Conservation (phyloP, 2,113 vertebrate genomes). For the Cephalopholis sonnerati region DNA sequence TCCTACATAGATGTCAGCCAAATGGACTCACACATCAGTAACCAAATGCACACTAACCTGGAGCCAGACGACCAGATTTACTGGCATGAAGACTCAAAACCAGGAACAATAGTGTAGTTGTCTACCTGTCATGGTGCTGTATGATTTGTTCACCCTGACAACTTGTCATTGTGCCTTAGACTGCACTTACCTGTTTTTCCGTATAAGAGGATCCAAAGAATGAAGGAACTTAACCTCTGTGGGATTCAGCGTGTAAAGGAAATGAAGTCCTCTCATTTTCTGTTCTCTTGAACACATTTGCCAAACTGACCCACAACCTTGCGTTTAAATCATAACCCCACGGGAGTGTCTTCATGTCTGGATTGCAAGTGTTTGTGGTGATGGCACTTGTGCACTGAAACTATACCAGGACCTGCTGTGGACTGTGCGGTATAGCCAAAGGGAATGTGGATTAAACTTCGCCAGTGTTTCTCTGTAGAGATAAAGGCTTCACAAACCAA, state of each 20-base stretch:
- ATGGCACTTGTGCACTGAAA: conserved; percentile 61
- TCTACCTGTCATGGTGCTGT: neutral
- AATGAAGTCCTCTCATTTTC: conserved; percentile 35
- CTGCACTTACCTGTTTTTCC: conserved; percentile 68
- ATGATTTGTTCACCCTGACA: conserved; percentile 46
- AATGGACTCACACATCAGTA: conserved; percentile 78
- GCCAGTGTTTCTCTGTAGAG: conserved; percentile 29
- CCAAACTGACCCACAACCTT: conserved; percentile 37
- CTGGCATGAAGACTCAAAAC: conserved; percentile 96
- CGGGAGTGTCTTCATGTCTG: conserved; percentile 15
- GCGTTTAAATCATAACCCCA: conserved; percentile 11
- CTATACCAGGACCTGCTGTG: conserved; percentile 66
- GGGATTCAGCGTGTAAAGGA: conserved; percentile 26
- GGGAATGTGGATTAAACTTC: conserved; percentile 20
- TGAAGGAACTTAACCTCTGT: conserved; percentile 63
- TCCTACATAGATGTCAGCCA: conserved; percentile 86
- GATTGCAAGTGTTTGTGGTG: conserved; percentile 54
- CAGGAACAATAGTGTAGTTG: conserved; percentile 95
- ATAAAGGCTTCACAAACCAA: conserved; percentile 17
- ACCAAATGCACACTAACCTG: conserved; percentile 80
- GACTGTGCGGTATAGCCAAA: conserved; percentile 44
- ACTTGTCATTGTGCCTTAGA: conserved; percentile 89
- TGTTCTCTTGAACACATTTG: conserved; percentile 20
- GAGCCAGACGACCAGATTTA: conserved; percentile 88
- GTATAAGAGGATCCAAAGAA: conserved; percentile 64